These are phyloP conservation scores for Bubo blakistoni DNA, from an alignment of 2,113 vertebrate species.

Conservation along the genomic window DNA sequence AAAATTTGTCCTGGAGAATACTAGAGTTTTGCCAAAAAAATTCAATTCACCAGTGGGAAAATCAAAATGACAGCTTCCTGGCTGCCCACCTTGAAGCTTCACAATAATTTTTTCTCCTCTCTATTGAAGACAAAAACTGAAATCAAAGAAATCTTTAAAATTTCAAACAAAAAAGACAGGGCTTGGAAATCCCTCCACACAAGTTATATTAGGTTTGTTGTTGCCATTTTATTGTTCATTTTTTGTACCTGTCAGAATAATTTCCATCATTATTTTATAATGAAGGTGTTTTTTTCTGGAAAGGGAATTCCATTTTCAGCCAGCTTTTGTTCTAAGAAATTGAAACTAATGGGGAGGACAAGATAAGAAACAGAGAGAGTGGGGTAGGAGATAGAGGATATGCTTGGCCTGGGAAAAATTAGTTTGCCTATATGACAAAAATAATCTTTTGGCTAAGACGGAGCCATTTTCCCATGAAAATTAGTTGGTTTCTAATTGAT, in stretches of 20 bases:
- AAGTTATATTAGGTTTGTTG: background rate
- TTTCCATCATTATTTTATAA: background rate
- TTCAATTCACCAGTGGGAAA: background rate
- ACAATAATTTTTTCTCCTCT: background rate
- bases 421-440: background rate
- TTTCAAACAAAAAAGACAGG: background rate
- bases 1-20: background rate
- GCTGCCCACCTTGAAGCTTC: background rate
- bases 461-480: background rate
- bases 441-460: background rate
- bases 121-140: background rate
- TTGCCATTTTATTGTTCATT: background rate
- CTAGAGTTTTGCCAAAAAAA: background rate
- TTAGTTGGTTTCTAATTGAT: background rate
- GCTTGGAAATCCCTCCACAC: background rate
- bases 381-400: background rate
- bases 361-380: background rate
- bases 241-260: background rate
- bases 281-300: background rate
- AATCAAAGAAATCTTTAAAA: background rate
- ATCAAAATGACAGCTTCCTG: background rate
- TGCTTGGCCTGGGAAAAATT: background rate
- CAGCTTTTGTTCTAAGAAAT: background rate
- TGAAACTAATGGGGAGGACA: background rate
- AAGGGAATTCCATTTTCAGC: background rate